Evolutionary conservation across 2,113 vertebrate species (phyloP).

Genomic region (Axis porcinus): DNA sequence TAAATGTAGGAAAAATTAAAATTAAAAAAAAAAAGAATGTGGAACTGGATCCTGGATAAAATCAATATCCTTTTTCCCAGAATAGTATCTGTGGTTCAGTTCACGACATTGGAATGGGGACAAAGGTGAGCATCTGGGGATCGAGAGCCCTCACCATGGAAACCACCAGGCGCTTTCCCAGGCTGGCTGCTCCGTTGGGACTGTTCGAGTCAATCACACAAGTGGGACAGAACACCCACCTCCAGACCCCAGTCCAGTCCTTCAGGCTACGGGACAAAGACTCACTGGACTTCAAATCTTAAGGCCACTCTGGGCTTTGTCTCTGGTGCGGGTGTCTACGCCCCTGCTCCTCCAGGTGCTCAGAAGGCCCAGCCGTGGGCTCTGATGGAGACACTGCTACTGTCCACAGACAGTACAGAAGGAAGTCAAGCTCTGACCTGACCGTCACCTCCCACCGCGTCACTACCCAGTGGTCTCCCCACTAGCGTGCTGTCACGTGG

Average conservation of each 20-base stretch:
- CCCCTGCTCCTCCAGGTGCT: neutral
- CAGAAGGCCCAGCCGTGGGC: neutral
- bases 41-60: neutral
- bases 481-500: accelerated
- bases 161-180: accelerated
- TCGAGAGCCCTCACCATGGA: accelerated
- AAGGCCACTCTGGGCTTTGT: neutral
- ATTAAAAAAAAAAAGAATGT: neutral
- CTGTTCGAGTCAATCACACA: no score
- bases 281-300: no score
- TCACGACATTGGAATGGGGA: no score
- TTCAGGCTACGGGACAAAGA: neutral
- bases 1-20: neutral
- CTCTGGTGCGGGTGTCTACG: neutral
- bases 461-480: neutral
- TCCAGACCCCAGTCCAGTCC: neutral
- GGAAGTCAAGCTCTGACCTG: neutral
- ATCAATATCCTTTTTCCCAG: neutral
- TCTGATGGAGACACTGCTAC: no score
- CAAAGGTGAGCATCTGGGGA: neutral
- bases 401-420: neutral
- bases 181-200: neutral
- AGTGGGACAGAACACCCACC: accelerated
- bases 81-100: neutral
- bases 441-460: neutral